Conservation (phyloP, 2,113 vertebrate species). For the Acrocephalus arundinaceus region DNA sequence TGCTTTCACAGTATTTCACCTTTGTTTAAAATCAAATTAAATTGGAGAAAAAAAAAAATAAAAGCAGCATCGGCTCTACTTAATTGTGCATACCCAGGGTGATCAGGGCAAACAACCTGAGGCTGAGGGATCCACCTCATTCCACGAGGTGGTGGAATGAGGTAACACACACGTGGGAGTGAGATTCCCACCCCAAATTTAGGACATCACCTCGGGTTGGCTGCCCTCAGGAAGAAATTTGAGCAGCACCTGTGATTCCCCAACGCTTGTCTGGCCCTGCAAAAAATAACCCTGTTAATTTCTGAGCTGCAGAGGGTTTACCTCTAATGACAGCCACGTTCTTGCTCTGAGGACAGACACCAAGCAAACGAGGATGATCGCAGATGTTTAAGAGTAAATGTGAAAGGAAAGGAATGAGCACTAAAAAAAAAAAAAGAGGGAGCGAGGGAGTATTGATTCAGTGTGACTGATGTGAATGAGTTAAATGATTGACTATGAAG, state of each 20-base stretch:
- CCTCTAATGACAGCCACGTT: neutral
- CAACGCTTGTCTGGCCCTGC: neutral
- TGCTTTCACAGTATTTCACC: neutral
- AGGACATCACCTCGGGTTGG: neutral
- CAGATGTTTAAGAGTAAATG: constrained; percentile 46
- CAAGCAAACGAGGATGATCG: neutral
- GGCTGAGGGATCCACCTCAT: neutral
- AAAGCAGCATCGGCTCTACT: neutral
- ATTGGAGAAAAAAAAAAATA: neutral
- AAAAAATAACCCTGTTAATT: neutral
- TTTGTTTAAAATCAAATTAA: constrained; percentile 15
- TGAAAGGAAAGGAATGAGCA: constrained; percentile 52
- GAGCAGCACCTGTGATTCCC: neutral
- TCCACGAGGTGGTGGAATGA: neutral
- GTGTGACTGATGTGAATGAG: constrained; percentile 71
- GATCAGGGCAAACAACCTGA: neutral
- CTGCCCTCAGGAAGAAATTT: neutral
- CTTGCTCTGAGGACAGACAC: neutral
- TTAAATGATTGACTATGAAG: constrained; percentile 72
- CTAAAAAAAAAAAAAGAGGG: neutral
- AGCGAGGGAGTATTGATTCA: constrained; percentile 55
- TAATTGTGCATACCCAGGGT: neutral
- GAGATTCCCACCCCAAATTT: neutral
- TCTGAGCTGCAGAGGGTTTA: neutral
- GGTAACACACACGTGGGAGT: rapidly evolving